phyloP scores from a whole-genome alignment of 2,888 invertebrate species.

The Spilosoma lubricipeda region DNA sequence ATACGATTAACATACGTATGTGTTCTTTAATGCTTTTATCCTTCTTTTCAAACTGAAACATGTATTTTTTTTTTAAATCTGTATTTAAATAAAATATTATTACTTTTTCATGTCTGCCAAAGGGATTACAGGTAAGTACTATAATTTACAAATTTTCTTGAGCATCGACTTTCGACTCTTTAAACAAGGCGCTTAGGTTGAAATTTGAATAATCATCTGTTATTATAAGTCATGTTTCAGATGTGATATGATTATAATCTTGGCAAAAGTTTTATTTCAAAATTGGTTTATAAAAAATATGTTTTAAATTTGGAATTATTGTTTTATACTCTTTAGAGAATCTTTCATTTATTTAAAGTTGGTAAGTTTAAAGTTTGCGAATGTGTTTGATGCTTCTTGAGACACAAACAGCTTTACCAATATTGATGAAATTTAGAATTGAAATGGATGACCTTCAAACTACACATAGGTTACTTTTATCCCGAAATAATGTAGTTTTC shows the following conservation, averaged over 20 bases:
- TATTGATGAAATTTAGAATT: too few relatives aligned
- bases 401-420: too few relatives aligned
- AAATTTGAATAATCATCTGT: conserved; percentile 13
- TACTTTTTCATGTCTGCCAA: conserved; percentile 69
- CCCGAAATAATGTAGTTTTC: too few relatives aligned
- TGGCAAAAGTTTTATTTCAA: background rate
- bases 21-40: background rate
- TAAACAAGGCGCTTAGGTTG: conserved; percentile 14
- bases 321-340: too few relatives aligned
- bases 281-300: too few relatives aligned
- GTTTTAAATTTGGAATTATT: too few relatives aligned
- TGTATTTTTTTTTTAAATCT: background rate
- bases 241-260: background rate
- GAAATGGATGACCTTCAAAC: too few relatives aligned
- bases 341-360: too few relatives aligned
- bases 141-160: conserved; percentile 2
- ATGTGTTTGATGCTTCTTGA: too few relatives aligned
- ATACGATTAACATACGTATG: too few relatives aligned
- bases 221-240: background rate
- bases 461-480: too few relatives aligned
- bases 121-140: conserved; percentile 69
- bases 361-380: too few relatives aligned
- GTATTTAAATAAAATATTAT: conserved; percentile 18
- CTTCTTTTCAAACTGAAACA: background rate
- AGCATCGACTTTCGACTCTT: conserved; percentile 12